A percentile compares a stretch with the other conserved stretches of the same genome.
phyloP scores from a whole-genome alignment of 1,140 invertebrate genomes.

The Arctopsyche grandis region DNA sequence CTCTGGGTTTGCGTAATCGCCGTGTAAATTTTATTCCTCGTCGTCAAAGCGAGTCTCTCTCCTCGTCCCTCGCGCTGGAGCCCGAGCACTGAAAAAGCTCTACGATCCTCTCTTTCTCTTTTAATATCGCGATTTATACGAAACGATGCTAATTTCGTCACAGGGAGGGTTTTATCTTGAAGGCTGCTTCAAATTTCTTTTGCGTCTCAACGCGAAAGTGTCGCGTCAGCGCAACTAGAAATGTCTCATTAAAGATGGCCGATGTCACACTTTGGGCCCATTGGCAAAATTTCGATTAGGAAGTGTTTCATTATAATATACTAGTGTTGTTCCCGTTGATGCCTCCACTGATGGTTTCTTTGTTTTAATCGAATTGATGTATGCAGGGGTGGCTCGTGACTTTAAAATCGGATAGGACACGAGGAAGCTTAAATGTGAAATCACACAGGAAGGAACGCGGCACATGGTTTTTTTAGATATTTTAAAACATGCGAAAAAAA shows the following conservation, averaged over 20 bases:
- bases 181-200: constrained; percentile 27
- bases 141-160: constrained; percentile 30
- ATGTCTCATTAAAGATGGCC: constrained; percentile 11
- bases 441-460: too few species aligned
- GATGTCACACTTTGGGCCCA: background rate
- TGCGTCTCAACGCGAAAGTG: background rate
- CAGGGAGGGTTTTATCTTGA: constrained; percentile 2
- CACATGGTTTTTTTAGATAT: too few species aligned
- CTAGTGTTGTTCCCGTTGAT: too few species aligned
- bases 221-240: constrained; percentile 14
- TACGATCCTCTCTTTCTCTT: background rate
- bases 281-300: too few species aligned
- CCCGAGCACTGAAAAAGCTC: background rate
- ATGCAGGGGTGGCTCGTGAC: too few species aligned
- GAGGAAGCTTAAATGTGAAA: too few species aligned
- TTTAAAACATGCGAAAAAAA: too few species aligned
- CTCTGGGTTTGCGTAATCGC: background rate
- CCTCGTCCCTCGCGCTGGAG: background rate
- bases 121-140: constrained; percentile 32
- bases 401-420: too few species aligned
- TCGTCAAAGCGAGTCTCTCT: background rate
- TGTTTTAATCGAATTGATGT: too few species aligned
- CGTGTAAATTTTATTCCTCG: background rate
- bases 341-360: too few species aligned
- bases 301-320: too few species aligned